These are phyloP conservation scores for Callaeas wilsoni DNA, from an alignment of 2,113 vertebrate species.

Conservation along the genomic window DNA sequence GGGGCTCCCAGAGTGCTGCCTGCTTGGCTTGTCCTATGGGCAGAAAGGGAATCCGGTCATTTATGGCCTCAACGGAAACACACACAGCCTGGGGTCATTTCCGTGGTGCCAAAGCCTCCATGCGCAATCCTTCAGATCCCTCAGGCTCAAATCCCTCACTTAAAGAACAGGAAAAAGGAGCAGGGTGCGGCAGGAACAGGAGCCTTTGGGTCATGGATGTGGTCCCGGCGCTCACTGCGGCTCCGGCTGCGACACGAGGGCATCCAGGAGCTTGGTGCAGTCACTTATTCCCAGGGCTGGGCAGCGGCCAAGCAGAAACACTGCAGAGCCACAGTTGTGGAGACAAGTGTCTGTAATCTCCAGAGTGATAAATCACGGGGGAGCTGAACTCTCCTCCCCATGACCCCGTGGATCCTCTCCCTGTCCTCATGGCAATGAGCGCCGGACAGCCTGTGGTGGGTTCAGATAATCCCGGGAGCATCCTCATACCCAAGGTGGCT, in stretches of 20 bases:
- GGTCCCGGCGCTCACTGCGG: accelerated
- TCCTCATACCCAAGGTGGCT: accelerated
- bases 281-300: not conserved
- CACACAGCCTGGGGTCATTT: accelerated
- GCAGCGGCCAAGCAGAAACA: not conserved
- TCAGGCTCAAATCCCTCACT: not conserved
- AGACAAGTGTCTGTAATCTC: not conserved
- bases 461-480: accelerated
- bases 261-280: not conserved
- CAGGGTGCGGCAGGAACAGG: not conserved
- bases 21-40: not conserved
- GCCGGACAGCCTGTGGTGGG: accelerated
- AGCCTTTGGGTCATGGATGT: accelerated
- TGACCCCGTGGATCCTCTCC: not conserved
- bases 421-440: accelerated
- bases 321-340: not conserved
- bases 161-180: not conserved
- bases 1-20: not conserved
- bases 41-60: not conserved
- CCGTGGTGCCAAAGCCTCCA: not conserved
- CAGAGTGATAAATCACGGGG: not conserved
- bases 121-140: not conserved
- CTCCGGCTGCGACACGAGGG: accelerated
- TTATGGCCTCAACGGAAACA: not conserved
- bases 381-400: not conserved